These are phyloP conservation scores for Alitta virens DNA, from an alignment of 2,888 invertebrate species.

Conservation along the genomic window DNA sequence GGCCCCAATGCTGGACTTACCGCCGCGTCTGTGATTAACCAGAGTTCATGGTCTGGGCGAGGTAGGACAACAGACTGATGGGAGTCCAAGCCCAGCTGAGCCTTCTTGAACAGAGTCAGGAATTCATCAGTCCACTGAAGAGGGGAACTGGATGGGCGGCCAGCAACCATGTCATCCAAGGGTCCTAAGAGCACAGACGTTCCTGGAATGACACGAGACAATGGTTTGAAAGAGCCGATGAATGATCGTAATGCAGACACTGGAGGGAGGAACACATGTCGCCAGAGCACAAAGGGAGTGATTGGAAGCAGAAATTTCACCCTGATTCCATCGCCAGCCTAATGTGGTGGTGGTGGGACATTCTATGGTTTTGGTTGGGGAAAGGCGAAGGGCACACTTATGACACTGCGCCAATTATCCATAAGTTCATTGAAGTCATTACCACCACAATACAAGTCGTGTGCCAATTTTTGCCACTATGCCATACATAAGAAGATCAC, in stretches of 20 bases:
- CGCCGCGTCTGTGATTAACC: neutral
- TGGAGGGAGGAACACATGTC: neutral
- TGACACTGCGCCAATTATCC: neutral
- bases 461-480: neutral
- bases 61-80: neutral
- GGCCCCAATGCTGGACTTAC: neutral
- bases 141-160: neutral
- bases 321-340: neutral
- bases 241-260: neutral
- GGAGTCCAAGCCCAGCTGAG: neutral
- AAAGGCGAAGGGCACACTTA: neutral
- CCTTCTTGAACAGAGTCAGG: neutral
- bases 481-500: neutral
- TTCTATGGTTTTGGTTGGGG: neutral
- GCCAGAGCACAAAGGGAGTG: neutral
- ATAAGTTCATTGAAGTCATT: neutral
- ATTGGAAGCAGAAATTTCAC: neutral
- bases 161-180: neutral
- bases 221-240: neutral
- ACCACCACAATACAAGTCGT: neutral
- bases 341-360: neutral
- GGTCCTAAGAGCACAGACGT: neutral
- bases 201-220: neutral
- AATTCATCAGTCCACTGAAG: neutral
- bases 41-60: neutral